A percentile compares a stretch with the other conserved stretches of the same genome.
Conservation (phyloP, 2,797 vertebrate species). For the Clarias laeviceps region DNA sequence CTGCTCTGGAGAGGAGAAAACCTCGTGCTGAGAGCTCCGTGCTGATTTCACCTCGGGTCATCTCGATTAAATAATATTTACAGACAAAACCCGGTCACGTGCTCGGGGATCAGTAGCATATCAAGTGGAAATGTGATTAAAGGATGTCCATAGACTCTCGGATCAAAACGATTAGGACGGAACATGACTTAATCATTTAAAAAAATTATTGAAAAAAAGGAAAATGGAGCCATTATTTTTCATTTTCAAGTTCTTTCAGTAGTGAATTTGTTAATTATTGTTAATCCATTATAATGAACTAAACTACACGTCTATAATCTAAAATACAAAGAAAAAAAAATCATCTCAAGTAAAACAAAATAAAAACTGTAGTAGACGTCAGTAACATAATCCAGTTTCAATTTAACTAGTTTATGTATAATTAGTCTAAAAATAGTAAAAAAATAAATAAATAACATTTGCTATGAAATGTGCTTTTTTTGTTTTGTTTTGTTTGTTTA, state of each 20-base stretch:
- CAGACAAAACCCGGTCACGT: not conserved
- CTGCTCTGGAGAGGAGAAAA: constrained; percentile 13
- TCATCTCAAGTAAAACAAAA: not conserved
- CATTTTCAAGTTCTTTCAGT: not conserved
- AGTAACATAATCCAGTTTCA: not conserved
- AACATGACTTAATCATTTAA: not conserved
- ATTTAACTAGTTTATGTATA: not conserved
- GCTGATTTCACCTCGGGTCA: not conserved
- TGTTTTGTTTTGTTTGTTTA: not conserved
- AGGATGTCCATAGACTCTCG: not conserved
- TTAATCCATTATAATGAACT: not conserved
- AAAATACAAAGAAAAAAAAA: not conserved
- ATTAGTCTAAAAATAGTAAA: not conserved
- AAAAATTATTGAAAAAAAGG: not conserved
- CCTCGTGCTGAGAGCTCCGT: not conserved
- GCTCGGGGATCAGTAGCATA: not conserved
- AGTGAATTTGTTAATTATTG: not conserved
- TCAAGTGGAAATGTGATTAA: not conserved
- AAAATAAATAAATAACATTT: too few relatives aligned
- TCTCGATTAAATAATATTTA: not conserved
- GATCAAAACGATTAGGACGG: not conserved
- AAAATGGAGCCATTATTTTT: not conserved
- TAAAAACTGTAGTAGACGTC: not conserved
- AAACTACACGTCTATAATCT: not conserved
- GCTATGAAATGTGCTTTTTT: not conserved